Conservation (phyloP, 2,797 vertebrate species). For the Malurus splendens region DNA sequence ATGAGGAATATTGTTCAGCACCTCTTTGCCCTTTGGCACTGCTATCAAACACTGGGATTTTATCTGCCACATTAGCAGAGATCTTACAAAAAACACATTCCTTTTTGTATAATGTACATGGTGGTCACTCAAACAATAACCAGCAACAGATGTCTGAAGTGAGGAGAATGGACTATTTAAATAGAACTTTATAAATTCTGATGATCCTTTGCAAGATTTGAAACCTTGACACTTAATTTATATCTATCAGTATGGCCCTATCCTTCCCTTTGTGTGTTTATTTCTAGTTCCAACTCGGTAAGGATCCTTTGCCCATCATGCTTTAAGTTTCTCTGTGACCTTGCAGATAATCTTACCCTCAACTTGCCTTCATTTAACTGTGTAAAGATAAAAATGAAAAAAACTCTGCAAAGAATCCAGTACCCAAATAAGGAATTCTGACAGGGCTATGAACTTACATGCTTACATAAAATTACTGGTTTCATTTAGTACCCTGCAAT, state of each 20-base stretch:
- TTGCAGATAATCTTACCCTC: conserved; percentile 43
- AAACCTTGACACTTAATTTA: conserved; percentile 54
- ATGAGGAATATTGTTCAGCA: conserved; percentile 58
- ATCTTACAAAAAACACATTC: conserved; percentile 77
- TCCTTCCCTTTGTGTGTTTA: conserved; percentile 1
- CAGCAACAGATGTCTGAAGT: conserved; percentile 78
- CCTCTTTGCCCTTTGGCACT: conserved; percentile 77
- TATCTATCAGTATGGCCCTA: conserved; percentile 24
- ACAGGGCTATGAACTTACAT: conserved; percentile 41
- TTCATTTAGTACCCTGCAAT: conserved; percentile 35
- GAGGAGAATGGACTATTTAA: conserved; percentile 75
- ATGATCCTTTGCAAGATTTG: conserved; percentile 51
- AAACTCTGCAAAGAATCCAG: conserved; percentile 30
- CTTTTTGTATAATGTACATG: conserved; percentile 71
- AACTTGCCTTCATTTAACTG: conserved; percentile 40
- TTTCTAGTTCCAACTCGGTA: background rate
- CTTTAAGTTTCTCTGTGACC: conserved; percentile 32
- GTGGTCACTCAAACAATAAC: conserved; percentile 84
- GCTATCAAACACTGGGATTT: conserved; percentile 66
- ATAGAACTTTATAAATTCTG: conserved; percentile 59
- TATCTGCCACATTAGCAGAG: conserved; percentile 27
- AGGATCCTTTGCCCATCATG: conserved; percentile 10
- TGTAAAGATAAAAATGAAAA: conserved; percentile 23
- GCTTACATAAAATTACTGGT: conserved; percentile 59
- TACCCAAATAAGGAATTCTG: conserved; percentile 50